Evolutionary conservation across 1,140 invertebrate genomes (phyloP).

Genomic region (Sitophilus oryzae): DNA sequence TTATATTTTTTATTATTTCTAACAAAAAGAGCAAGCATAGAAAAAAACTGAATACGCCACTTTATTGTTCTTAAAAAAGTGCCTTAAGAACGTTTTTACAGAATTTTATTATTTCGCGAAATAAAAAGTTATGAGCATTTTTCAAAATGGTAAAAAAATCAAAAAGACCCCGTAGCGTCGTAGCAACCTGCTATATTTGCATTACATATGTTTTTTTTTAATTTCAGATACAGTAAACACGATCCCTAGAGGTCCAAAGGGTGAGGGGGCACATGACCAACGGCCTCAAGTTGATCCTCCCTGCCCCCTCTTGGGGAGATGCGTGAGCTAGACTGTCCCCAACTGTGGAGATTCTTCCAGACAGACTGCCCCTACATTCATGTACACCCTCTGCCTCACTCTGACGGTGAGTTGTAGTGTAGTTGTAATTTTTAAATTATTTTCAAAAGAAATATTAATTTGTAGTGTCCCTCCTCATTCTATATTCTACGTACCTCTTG

Average conservation of each 20-base stretch:
- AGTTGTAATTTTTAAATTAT: too few species aligned
- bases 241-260: constrained; percentile 13
- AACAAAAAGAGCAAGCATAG: too few species aligned
- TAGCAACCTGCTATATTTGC: too few species aligned
- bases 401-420: constrained; percentile 29
- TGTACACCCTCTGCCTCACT: constrained; percentile 29
- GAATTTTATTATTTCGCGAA: too few species aligned
- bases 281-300: constrained; percentile 9
- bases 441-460: background rate
- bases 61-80: too few species aligned
- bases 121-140: too few species aligned
- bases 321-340: constrained; percentile 29
- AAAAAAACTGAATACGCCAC: too few species aligned
- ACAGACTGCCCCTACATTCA: constrained; percentile 29
- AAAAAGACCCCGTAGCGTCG: too few species aligned
- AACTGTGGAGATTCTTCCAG: constrained; percentile 23
- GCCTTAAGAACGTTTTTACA: too few species aligned
- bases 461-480: background rate
- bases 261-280: constrained; percentile 18
- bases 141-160: too few species aligned
- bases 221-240: constrained; percentile 12
- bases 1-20: too few species aligned
- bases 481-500: too few species aligned
- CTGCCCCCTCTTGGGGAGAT: constrained; percentile 26
- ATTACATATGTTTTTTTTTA: constrained; percentile 9